Evolutionary conservation across 1,140 invertebrate genomes (phyloP).

Genomic region (Drosophila serrata): DNA sequence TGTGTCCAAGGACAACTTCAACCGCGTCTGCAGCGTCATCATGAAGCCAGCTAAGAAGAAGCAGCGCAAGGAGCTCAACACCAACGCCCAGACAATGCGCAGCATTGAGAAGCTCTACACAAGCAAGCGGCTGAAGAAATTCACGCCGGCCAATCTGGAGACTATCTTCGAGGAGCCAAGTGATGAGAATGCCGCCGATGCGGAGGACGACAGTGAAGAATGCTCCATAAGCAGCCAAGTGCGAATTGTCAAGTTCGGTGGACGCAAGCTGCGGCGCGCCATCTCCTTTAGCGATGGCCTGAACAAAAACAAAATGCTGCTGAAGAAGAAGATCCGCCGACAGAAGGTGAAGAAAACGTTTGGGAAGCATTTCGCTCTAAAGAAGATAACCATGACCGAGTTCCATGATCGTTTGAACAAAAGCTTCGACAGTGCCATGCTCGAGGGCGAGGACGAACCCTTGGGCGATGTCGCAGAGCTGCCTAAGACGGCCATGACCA

Average conservation of each 20-base stretch:
- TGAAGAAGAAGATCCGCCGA: conserved; percentile 63
- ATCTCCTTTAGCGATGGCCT: conserved; percentile 78
- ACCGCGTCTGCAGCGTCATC: conserved; percentile 68
- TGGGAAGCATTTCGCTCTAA: conserved; percentile 63
- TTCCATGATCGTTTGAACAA: conserved; percentile 77
- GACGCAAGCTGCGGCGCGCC: conserved; percentile 61
- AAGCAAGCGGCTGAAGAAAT: conserved; percentile 72
- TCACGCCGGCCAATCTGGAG: conserved; percentile 73
- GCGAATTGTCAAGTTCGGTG: conserved; percentile 68
- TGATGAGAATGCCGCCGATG: conserved; percentile 69
- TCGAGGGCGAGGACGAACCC: conserved; percentile 57
- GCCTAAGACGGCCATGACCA: conserved; percentile 32
- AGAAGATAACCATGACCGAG: conserved; percentile 77
- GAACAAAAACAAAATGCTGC: conserved; percentile 69
- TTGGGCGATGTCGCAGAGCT: not conserved
- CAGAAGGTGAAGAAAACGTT: conserved; percentile 81
- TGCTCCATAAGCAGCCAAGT: conserved; percentile 62
- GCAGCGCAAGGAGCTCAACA: conserved; percentile 57
- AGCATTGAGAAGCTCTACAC: conserved; percentile 81
- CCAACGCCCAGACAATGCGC: conserved; percentile 63
- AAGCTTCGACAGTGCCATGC: conserved; percentile 74
- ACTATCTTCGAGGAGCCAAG: conserved; percentile 81
- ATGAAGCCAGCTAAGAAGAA: conserved; percentile 69
- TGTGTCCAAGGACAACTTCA: conserved; percentile 73
- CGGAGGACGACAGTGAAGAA: conserved; percentile 61